Evolutionary conservation across 2,113 vertebrate genomes (phyloP).

Genomic region (Percopsis transmontana): DNA sequence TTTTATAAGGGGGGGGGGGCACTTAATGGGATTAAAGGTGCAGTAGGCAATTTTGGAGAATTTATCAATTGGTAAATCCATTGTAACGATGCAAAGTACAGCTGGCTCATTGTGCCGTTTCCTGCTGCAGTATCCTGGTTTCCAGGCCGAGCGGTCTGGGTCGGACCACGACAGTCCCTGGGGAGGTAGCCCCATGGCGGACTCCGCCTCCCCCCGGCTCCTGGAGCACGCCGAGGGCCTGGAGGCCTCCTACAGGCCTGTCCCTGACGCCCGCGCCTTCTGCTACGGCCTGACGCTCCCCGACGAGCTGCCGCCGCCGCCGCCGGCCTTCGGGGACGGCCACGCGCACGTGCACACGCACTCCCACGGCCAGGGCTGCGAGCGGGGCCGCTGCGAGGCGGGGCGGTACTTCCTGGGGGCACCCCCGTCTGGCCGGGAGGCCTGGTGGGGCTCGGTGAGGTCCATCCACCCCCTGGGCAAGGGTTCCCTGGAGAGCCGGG

Average conservation of each 20-base stretch:
- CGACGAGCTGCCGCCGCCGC: constrained; percentile 63
- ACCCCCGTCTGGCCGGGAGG: constrained; percentile 82
- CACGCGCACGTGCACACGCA: constrained; percentile 75
- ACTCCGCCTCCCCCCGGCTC: constrained; percentile 89
- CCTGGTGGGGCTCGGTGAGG: constrained; percentile 86
- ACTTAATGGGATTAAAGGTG: too few relatives aligned
- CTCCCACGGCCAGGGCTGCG: constrained; percentile 81
- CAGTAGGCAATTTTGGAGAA: too few relatives aligned
- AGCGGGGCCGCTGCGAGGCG: constrained; percentile 88
- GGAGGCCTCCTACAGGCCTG: constrained; percentile 86
- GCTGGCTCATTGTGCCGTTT: constrained; percentile 21
- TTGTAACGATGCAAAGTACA: too few relatives aligned
- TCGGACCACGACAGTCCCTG: constrained; percentile 94
- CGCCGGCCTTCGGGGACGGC: constrained; percentile 72
- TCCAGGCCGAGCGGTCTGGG: constrained; percentile 90
- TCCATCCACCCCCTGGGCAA: constrained; percentile 84
- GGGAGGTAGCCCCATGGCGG: constrained; percentile 91
- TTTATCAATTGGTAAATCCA: too few relatives aligned
- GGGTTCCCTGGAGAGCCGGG: constrained; percentile 84
- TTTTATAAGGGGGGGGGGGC: too few relatives aligned
- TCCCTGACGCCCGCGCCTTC: constrained; percentile 80
- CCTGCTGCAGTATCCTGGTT: constrained; percentile 85
- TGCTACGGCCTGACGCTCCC: constrained; percentile 84
- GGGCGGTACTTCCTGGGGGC: constrained; percentile 93
- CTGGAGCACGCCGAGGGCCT: constrained; percentile 83